phyloP scores from a whole-genome alignment of 2,888 invertebrate species.

The Eupithecia abbreviata region DNA sequence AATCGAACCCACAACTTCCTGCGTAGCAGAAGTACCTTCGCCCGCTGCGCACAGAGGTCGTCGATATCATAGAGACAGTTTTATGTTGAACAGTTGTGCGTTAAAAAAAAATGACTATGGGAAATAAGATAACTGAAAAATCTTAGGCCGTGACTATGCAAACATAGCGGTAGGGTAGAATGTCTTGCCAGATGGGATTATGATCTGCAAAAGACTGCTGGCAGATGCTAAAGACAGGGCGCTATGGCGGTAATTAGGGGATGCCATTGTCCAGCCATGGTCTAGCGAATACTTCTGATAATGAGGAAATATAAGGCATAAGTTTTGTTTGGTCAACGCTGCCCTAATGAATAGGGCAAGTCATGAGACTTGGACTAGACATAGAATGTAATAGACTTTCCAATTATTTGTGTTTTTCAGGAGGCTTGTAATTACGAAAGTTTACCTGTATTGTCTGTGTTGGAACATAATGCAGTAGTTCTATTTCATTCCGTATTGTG shows the following conservation, averaged over 20 bases:
- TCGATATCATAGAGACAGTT: neutral
- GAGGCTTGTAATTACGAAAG: conserved; percentile 33
- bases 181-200: neutral
- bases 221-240: neutral
- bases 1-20: neutral
- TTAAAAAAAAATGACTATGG: neutral
- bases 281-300: neutral
- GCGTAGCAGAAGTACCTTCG: neutral
- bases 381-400: neutral
- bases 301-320: neutral
- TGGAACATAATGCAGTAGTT: conserved; percentile 47
- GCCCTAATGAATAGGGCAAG: neutral
- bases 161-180: neutral
- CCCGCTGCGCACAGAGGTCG: neutral
- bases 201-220: neutral
- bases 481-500: conserved; percentile 50
- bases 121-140: neutral
- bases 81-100: neutral
- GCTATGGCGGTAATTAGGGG: neutral
- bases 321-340: neutral
- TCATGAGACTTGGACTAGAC: neutral
- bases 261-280: neutral
- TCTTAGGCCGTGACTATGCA: neutral
- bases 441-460: conserved; percentile 50
- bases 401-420: neutral